Evolutionary conservation across 35 echinoderm and acorn worm species (phyloP), one percentile per base, ranked within the genome.

Genomic region (Eucidaris tribuloides): DNA sequence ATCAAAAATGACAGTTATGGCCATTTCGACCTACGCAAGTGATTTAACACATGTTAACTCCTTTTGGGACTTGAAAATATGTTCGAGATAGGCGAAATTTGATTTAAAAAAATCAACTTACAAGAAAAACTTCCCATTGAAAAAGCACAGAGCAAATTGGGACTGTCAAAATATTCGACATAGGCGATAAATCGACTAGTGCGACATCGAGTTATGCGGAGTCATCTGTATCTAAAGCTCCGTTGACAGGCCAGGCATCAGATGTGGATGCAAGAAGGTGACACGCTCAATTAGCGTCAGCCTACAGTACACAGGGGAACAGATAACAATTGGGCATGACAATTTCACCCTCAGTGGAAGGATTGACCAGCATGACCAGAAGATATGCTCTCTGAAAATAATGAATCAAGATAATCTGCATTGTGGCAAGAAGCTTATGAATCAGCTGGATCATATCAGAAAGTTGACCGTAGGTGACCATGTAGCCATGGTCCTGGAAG

Each of bases 371-470:
- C 31, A 44, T 20, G 42, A 76, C 23, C 4, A 23, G 3, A 7
- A 23, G 23, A 36, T 44, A 36, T 76, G 4, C 30, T 7, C 3
- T 46, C 17, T 78, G 27, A 46, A 46, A 13, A 44, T 78, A 9
- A 78, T 44, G 19, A 31, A 78, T 50, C 74, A 78, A 38, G 37
- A 78, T 78, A 45, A 78, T 78, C 5, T 78, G 2, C 74, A 78
- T 24, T 46, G 45, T 46, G 74, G 41, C 4, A 78, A 78, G 5
- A 78, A 78, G 27, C 7, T 78, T 6, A 28, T 46, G 41, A 78
- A 78, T 78, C 74, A 49, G 18, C 42, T 78, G 20, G 45, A 78
- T 46, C 74, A 78, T 7, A 46, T 45, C 3, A 78, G 7, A 28
- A 50, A 46, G 30, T 50, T 78, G 25, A 78, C 18, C 3, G 31